Evolutionary conservation across 1,140 invertebrate species (phyloP).

Genomic region (Heliconius hermathena): DNA sequence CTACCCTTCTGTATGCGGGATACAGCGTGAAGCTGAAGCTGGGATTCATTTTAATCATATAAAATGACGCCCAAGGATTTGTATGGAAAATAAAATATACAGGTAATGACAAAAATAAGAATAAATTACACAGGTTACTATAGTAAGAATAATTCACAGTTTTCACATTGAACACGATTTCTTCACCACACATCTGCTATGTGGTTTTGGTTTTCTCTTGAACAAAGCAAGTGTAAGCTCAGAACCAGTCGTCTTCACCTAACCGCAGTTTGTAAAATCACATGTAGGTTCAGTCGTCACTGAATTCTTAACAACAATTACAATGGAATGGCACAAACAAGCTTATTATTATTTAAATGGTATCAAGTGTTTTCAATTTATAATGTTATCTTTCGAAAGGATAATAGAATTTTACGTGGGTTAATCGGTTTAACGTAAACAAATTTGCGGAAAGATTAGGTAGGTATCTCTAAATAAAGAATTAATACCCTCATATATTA

Average conservation of each 20-base stretch:
- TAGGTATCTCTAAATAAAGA: background rate
- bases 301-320: constrained; percentile 10
- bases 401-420: background rate
- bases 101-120: no score
- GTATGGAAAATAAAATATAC: no score
- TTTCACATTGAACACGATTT: no score
- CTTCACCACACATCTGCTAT: background rate
- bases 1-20: no score
- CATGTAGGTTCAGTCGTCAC: background rate
- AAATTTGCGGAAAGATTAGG: constrained; percentile 5
- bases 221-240: background rate
- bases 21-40: no score
- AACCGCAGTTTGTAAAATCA: constrained; percentile 1
- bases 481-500: background rate
- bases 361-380: background rate
- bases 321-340: background rate
- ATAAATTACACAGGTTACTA: no score
- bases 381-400: constrained; percentile 4
- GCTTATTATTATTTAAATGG: constrained; percentile 3
- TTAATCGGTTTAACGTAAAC: constrained; percentile 5
- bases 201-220: background rate
- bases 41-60: no score
- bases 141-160: no score
- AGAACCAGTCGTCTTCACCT: background rate
- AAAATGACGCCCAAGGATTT: no score